Percentiles rank a stretch among this genome's conserved stretches.
These are phyloP conservation scores for Gobio gobio DNA, from an alignment of 2,113 vertebrate genomes.

Conservation along the genomic window DNA sequence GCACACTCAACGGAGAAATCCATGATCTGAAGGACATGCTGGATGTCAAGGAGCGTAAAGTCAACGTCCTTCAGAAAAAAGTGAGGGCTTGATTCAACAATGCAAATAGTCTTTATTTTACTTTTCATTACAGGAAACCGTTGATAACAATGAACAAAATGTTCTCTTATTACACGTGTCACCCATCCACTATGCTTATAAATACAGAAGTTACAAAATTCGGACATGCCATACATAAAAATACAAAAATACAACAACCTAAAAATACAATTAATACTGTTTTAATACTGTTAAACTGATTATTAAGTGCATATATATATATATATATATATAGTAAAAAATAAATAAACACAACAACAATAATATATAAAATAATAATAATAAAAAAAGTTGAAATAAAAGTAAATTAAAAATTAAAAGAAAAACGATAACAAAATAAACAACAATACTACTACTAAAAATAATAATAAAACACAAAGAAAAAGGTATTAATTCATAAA, in stretches of 20 bases:
- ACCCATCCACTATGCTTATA: background rate
- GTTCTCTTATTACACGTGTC: background rate
- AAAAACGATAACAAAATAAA: too few species aligned
- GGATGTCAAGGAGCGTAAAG: constrained; percentile 97
- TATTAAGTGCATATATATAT: too few species aligned
- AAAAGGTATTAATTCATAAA: too few species aligned
- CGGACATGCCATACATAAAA: background rate
- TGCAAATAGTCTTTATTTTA: background rate
- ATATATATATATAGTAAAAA: too few species aligned
- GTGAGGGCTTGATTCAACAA: constrained; percentile 66
- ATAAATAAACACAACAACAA: too few species aligned
- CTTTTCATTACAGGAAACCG: background rate
- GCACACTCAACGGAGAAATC: constrained; percentile 95
- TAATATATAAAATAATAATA: too few species aligned
- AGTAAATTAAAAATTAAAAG: too few species aligned
- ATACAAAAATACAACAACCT: background rate
- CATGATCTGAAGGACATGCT: constrained; percentile 99
- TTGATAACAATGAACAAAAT: background rate
- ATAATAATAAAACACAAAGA: too few species aligned
- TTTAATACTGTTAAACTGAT: background rate
- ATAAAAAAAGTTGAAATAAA: too few species aligned
- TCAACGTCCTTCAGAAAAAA: constrained; percentile 98
- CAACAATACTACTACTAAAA: too few species aligned
- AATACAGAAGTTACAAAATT: background rate
- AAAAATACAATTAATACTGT: too few species aligned